Evolutionary conservation across 64 coral and sea anemone genomes (phyloP), one percentile per base, ranked within the genome.

Genomic region (Montipora cactus): DNA sequence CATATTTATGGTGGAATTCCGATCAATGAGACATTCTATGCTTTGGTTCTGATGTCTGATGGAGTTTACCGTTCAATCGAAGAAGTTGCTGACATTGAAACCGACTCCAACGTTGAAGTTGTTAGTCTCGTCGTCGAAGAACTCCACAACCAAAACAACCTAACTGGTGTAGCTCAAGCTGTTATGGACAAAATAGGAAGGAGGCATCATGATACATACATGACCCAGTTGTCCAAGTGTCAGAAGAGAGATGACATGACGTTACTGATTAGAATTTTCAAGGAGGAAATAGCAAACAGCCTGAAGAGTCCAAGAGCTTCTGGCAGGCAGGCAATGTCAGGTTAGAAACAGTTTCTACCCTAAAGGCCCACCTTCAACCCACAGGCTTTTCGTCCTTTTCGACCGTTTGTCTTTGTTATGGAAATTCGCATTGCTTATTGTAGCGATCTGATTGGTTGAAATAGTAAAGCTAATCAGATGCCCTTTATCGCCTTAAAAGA

Each of bases 211-310:
- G 98, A 99, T 71, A 81, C 91, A 49, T 99, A 90, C 84, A 99
- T 99, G 98, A 89, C 94, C 59, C 95, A 99, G 81, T 58, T 91
- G 37, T 45, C 8, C 44, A 96, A 86, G 23, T 99, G 98, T 74
- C 95, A 99, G 57, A 94, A 91, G 37, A 99, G 98, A 96, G 98
- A 99, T 67, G 98, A 99, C 20, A 99, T 99, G 98, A 99, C 98
- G 0, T 28, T 96, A 61, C 77, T 99, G 6, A 81, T 99, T 57
- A 78, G 98, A 15, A 78, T 96, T 68, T 99, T 99, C 64, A 93
- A 87, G 64, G 98, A 96, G 67, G 90, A 93, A 59, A 77, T 99
- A 64, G 89, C 93, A 19, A 85, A 69, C 19, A 84, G 50, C 47
- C 44, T 98, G 89, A 98, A 89, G 46, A 98, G 96, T 80, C 96